A percentile compares a stretch with the other conserved stretches of the same genome.
Evolutionary conservation across 2,797 vertebrate species (phyloP).

Genomic region (Diceros bicornis): DNA sequence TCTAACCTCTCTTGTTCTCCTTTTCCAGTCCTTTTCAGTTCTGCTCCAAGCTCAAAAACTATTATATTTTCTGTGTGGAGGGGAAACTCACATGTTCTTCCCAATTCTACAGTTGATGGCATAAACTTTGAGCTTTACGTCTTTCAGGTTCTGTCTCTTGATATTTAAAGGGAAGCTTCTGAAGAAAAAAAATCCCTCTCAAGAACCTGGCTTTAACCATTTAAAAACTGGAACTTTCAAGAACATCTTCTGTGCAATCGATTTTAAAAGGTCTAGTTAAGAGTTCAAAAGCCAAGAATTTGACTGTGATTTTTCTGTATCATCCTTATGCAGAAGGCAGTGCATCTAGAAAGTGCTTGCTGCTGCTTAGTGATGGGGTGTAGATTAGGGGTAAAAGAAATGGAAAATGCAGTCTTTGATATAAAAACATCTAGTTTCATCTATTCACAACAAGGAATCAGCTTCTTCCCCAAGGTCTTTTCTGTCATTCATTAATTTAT

Average conservation of each 20-base stretch:
- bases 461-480: slow-evolving; percentile 11
- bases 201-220: not conserved
- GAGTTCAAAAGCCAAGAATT: slow-evolving; percentile 38
- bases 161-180: slow-evolving; percentile 63
- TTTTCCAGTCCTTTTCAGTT: not conserved
- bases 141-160: slow-evolving; percentile 29
- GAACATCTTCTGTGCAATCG: not conserved
- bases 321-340: not conserved
- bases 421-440: slow-evolving; percentile 43
- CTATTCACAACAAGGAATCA: not conserved
- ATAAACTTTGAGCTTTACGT: slow-evolving; percentile 44
- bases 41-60: not conserved
- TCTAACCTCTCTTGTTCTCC: not conserved
- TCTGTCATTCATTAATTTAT: not conserved
- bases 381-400: not conserved
- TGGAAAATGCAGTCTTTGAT: not conserved
- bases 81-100: slow-evolving; percentile 38
- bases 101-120: slow-evolving; percentile 13
- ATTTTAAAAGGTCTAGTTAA: slow-evolving; percentile 1
- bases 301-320: slow-evolving; percentile 14
- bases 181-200: not conserved
- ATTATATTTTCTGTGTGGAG: not conserved
- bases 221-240: slow-evolving; percentile 25
- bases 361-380: not conserved
- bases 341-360: not conserved